These are phyloP conservation scores for Tyria jacobaeae DNA, from an alignment of 2,888 invertebrate species.

Conservation along the genomic window DNA sequence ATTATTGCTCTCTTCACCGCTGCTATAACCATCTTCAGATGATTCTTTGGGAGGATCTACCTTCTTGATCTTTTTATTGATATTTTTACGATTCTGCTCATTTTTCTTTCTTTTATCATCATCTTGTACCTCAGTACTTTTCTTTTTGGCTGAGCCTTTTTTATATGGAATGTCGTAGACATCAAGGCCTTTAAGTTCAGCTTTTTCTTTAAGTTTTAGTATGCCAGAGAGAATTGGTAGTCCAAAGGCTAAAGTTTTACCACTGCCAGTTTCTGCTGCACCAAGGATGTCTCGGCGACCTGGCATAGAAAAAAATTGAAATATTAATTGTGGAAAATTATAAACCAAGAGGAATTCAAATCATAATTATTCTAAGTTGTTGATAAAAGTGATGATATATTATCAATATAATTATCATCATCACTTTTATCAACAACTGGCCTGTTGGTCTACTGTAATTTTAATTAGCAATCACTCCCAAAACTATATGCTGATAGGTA, in stretches of 20 bases:
- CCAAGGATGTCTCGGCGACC: slow-evolving; percentile 96
- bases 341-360: too few relatives aligned
- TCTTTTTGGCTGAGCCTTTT: slow-evolving; percentile 68
- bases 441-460: too few relatives aligned
- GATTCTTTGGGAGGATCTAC: slow-evolving; percentile 61
- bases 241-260: slow-evolving; percentile 99
- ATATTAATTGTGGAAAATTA: background rate
- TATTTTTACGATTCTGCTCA: slow-evolving; percentile 33
- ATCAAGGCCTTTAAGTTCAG: slow-evolving; percentile 67
- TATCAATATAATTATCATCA: too few relatives aligned
- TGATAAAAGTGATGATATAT: too few relatives aligned
- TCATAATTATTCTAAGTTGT: too few relatives aligned
- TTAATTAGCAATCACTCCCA: too few relatives aligned
- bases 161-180: slow-evolving; percentile 77
- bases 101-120: slow-evolving; percentile 34
- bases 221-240: slow-evolving; percentile 97
- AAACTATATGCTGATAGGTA: too few relatives aligned
- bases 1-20: slow-evolving; percentile 67
- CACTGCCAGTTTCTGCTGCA: slow-evolving; percentile 99
- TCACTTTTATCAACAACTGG: too few relatives aligned
- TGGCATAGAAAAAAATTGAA: slow-evolving; percentile 51
- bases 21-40: slow-evolving; percentile 77
- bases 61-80: slow-evolving; percentile 48
- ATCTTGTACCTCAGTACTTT: slow-evolving; percentile 35
- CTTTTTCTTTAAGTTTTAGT: slow-evolving; percentile 88